phyloP scores from a whole-genome alignment of 2,888 invertebrate genomes.

The Lasiommata megera region DNA sequence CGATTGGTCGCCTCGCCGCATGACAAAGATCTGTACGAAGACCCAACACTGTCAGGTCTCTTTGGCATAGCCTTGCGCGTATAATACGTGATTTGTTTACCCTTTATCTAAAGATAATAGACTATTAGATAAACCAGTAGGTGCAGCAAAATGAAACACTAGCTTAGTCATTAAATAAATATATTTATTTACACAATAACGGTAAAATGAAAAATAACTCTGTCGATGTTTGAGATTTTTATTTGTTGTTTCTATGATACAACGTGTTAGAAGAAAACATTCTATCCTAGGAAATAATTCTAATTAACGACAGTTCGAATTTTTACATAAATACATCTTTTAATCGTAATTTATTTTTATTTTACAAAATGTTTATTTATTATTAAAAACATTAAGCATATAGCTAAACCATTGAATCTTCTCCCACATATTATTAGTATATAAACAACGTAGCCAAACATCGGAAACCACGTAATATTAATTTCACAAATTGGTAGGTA shows the following conservation, averaged over 20 bases:
- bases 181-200: slow-evolving; percentile 80
- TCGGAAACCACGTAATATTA: slow-evolving; percentile 19
- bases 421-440: slow-evolving; percentile 15
- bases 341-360: slow-evolving; percentile 62
- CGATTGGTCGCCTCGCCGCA: too few relatives aligned
- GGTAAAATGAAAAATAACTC: slow-evolving; percentile 66
- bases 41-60: too few relatives aligned
- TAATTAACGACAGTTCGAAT: slow-evolving; percentile 42
- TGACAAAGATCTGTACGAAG: too few relatives aligned
- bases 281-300: slow-evolving; percentile 35
- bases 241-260: slow-evolving; percentile 48
- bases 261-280: slow-evolving; percentile 44
- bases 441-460: slow-evolving; percentile 18
- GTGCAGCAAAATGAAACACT: slow-evolving; percentile 50
- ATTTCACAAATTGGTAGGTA: slow-evolving; percentile 25
- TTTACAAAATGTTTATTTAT: slow-evolving; percentile 35
- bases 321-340: slow-evolving; percentile 74
- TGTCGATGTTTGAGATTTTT: slow-evolving; percentile 66
- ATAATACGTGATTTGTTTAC: too few relatives aligned
- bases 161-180: slow-evolving; percentile 75
- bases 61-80: too few relatives aligned
- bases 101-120: too few relatives aligned
- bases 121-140: too few relatives aligned
- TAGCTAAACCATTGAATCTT: slow-evolving; percentile 20
- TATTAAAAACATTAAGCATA: slow-evolving; percentile 30